phyloP scores from a whole-genome alignment of 2,113 vertebrate genomes.

The Mustelus asterias region DNA sequence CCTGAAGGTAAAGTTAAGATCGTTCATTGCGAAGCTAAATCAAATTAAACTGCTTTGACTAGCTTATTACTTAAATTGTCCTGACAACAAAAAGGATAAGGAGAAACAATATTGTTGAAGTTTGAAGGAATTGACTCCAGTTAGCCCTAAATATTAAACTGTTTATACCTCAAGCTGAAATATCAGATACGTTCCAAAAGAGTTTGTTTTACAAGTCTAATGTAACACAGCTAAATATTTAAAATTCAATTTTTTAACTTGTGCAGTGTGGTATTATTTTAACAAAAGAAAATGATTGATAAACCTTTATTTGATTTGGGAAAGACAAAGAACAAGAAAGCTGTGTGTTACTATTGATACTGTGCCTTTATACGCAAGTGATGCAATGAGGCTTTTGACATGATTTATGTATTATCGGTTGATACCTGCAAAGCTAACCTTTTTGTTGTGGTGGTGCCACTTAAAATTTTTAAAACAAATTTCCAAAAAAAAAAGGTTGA shows the following conservation, averaged over 20 bases:
- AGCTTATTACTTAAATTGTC: background rate
- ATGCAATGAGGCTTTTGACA: background rate
- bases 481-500: background rate
- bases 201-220: background rate
- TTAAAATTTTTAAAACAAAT: background rate
- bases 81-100: background rate
- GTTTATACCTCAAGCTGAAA: background rate
- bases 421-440: background rate
- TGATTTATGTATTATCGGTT: background rate
- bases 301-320: background rate
- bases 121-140: background rate
- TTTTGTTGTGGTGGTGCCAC: background rate
- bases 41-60: background rate
- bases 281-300: background rate
- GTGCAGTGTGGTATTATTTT: background rate
- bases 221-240: background rate
- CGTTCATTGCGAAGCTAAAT: background rate
- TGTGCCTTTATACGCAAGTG: background rate
- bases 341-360: background rate
- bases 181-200: background rate
- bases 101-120: constrained; percentile 5
- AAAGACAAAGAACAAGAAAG: background rate
- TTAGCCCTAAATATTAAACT: background rate
- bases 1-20: constrained; percentile 19
- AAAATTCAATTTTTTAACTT: background rate